phyloP scores from a whole-genome alignment of 2,113 vertebrate genomes.

The Proteles cristata region DNA sequence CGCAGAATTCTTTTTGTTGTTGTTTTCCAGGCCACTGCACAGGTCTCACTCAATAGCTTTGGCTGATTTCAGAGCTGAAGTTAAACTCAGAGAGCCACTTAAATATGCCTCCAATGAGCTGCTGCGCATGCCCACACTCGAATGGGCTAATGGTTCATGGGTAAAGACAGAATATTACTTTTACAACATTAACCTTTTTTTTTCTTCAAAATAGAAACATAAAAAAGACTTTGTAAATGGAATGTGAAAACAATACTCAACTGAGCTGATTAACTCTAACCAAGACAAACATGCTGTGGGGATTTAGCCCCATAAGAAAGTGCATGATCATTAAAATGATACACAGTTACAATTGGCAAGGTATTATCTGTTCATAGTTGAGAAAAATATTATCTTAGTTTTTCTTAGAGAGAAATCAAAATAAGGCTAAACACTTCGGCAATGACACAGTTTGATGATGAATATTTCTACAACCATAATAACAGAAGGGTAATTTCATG shows the following conservation, averaged over 20 bases:
- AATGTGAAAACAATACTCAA: conserved; percentile 59
- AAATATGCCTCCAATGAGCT: neutral
- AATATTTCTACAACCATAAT: conserved; percentile 35
- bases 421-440: neutral
- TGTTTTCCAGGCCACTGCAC: conserved; percentile 8
- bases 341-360: neutral
- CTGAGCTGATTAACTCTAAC: rapidly evolving
- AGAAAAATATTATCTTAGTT: neutral
- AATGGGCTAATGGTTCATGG: conserved; percentile 36
- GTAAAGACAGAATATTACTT: neutral
- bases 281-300: conserved; percentile 34
- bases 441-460: neutral
- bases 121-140: neutral
- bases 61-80: neutral
- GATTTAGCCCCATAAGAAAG: conserved; percentile 48
- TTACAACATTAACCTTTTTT: conserved; percentile 59
- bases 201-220: conserved; percentile 50
- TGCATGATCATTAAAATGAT: neutral
- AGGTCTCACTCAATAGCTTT: neutral
- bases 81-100: neutral
- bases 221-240: conserved; percentile 44
- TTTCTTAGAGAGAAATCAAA: conserved; percentile 42
- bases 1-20: neutral
- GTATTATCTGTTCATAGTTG: neutral
- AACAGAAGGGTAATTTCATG: conserved; percentile 23